These are phyloP conservation scores for Ictidomys tridecemlineatus DNA, from an alignment of 2,113 vertebrate genomes.

Conservation along the genomic window DNA sequence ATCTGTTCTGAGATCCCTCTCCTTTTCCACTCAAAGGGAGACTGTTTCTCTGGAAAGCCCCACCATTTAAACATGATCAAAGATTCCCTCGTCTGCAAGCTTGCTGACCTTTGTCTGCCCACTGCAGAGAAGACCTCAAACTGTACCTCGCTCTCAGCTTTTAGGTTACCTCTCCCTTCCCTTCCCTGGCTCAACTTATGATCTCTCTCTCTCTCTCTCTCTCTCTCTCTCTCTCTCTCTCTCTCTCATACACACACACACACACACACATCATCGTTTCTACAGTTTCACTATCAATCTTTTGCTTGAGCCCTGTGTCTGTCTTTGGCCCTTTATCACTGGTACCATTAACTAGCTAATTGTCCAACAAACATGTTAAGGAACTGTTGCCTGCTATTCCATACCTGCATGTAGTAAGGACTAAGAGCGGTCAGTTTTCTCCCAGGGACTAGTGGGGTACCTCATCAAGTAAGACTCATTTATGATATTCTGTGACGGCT, in stretches of 20 bases:
- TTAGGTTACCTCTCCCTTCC: neutral
- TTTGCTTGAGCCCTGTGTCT: neutral
- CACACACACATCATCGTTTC: neutral
- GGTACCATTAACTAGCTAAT: neutral
- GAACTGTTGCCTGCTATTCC: neutral
- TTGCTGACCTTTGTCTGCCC: neutral
- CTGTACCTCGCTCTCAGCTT: neutral
- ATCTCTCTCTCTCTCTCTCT: neutral
- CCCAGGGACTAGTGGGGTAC: neutral
- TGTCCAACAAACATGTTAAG: neutral
- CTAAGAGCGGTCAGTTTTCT: neutral
- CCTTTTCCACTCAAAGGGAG: neutral
- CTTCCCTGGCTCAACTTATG: neutral
- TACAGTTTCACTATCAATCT: neutral
- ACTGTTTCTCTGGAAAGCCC: constrained; percentile 49
- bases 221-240: too few species aligned
- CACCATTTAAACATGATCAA: constrained; percentile 13
- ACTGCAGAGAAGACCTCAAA: neutral
- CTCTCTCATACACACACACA: neutral
- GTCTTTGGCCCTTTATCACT: constrained; percentile 7
- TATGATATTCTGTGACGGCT: neutral
- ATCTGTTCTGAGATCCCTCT: neutral
- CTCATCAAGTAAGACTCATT: neutral
- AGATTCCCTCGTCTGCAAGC: neutral
- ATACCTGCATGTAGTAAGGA: neutral